Conservation (phyloP, 2,888 invertebrate species). For the Julus scandinavius region DNA sequence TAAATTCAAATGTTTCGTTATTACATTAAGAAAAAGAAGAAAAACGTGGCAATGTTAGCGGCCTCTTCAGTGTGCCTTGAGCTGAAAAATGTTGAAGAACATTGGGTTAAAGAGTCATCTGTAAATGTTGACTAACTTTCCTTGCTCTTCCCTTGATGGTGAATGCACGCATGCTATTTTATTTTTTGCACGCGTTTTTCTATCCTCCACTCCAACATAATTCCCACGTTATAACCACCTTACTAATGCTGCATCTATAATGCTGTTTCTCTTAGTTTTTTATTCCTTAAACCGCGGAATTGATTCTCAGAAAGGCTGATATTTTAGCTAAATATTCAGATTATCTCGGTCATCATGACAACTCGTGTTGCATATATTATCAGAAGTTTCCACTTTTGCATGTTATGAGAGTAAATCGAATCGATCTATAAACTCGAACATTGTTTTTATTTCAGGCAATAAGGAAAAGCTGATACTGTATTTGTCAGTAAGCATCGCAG, state of each 20-base stretch:
- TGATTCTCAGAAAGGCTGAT: too few species aligned
- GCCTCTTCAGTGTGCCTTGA: too few species aligned
- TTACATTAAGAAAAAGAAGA: too few species aligned
- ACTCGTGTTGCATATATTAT: too few species aligned
- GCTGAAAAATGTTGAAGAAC: background rate
- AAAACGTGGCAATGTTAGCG: too few species aligned
- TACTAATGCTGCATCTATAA: background rate
- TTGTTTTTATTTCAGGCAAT: slow-evolving; percentile 71
- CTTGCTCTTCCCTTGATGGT: background rate
- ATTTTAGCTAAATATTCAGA: too few species aligned
- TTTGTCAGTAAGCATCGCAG: slow-evolving; percentile 80
- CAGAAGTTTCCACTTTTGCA: background rate
- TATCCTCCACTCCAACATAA: background rate
- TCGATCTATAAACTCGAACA: background rate
- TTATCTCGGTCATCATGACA: too few species aligned
- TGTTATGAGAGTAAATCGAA: background rate
- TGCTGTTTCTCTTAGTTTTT: too few species aligned
- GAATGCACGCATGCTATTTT: background rate
- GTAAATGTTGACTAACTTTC: slow-evolving; percentile 36
- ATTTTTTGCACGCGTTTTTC: background rate
- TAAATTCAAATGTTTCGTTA: too few species aligned
- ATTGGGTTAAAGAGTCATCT: background rate
- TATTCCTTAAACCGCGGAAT: too few species aligned
- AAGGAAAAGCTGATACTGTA: slow-evolving; percentile 85
- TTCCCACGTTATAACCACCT: background rate